These are phyloP conservation scores for Triplophysa siluroides DNA, from an alignment of 2,113 vertebrate genomes.

Conservation along the genomic window DNA sequence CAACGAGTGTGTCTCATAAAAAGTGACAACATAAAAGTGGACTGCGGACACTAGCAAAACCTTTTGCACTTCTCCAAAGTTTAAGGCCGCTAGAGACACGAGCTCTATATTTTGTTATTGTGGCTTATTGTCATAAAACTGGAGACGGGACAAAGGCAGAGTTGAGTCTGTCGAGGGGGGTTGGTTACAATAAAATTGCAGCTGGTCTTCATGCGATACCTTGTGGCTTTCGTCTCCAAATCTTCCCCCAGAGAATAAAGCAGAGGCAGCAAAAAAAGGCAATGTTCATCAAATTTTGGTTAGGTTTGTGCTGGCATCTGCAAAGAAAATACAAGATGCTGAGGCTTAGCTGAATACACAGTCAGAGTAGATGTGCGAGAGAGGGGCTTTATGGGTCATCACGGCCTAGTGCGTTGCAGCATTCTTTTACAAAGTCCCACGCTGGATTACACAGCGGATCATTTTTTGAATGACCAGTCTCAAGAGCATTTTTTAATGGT, in stretches of 20 bases:
- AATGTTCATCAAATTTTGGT: conserved; percentile 26
- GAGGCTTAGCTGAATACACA: conserved; percentile 36
- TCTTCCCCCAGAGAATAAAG: conserved; percentile 22
- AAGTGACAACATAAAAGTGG: conserved; percentile 47
- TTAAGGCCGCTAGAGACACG: conserved; percentile 34
- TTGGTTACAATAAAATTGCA: conserved; percentile 34
- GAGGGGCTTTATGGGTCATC: conserved; percentile 27
- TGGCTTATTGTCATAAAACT: conserved; percentile 39
- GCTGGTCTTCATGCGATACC: conserved; percentile 19
- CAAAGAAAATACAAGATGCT: conserved; percentile 43
- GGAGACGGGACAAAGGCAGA: conserved; percentile 13
- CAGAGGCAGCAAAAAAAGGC: conserved; percentile 17
- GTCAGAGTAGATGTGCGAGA: conserved; percentile 1
- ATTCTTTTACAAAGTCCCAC: neutral
- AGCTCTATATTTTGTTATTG: conserved; percentile 43
- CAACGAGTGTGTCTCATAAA: conserved; percentile 44
- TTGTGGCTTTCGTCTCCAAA: conserved; percentile 24
- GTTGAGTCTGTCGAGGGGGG: conserved; percentile 4
- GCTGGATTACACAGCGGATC: neutral
- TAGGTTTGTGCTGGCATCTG: conserved; percentile 39
- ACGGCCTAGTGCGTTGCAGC: neutral
- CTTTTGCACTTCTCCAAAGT: conserved; percentile 18
- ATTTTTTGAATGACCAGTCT: too few relatives aligned
- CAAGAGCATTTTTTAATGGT: too few relatives aligned
- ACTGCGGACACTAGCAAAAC: conserved; percentile 35